Percentiles rank a stretch among this genome's conserved stretches.
Evolutionary conservation across 2,113 vertebrate genomes (phyloP).

Genomic region (Corvus cornix): DNA sequence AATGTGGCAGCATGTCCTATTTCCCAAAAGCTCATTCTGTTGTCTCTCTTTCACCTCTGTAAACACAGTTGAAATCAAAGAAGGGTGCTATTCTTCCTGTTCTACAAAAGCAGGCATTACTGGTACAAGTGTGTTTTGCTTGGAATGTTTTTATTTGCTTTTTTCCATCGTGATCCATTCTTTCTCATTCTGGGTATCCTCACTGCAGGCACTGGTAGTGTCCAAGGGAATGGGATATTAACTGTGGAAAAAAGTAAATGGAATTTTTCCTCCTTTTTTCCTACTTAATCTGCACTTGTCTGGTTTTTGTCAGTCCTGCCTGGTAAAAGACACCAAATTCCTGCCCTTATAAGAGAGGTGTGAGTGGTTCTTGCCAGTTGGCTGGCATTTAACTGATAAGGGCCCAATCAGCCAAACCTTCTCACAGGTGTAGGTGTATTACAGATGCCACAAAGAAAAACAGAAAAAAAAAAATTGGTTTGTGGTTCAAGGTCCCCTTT

Average conservation of each 20-base stretch:
- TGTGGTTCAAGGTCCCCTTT: not conserved
- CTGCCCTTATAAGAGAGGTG: not conserved
- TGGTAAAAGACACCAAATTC: not conserved
- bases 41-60: not conserved
- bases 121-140: not conserved
- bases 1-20: not conserved
- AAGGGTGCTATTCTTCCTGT: not conserved
- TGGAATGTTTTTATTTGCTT: not conserved
- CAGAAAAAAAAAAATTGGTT: fast-evolving
- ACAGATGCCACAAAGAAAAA: not conserved
- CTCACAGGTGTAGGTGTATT: not conserved
- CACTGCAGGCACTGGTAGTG: not conserved
- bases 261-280: not conserved
- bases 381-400: not conserved
- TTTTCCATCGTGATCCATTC: not conserved
- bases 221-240: not conserved
- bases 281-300: not conserved
- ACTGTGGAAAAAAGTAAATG: not conserved
- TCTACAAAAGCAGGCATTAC: not conserved
- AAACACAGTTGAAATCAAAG: not conserved
- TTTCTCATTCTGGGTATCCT: not conserved
- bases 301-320: not conserved
- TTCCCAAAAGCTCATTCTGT: not conserved
- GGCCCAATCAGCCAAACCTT: not conserved
- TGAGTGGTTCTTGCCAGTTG: not conserved